Base-by-base conservation (phyloP, 2,113 vertebrate species). In the Paracanthobrama guichenoti region DNA sequence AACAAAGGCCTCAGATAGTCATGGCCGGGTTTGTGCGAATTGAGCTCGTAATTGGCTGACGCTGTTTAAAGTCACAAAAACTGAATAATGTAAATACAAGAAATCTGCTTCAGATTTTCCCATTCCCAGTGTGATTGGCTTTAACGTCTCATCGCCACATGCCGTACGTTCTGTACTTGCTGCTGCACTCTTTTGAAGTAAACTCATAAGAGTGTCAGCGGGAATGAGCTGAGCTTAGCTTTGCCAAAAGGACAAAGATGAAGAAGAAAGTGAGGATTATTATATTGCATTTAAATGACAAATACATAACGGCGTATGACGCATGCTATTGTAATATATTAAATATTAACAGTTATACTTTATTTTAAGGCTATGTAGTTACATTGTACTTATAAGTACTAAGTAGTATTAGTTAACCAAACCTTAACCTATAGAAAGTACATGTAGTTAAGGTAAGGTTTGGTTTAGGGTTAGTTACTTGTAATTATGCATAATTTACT, bases 1-100 rank as follows among this genome's bases (percentile, higher is more conserved):
- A 93, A 94, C 91, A 94, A 94, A 93, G 92, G 93, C 93, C 92
- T 92, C 75, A 55, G 48, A 76, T 80, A 81, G 85, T 64, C 59
- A 76, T 81, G 76, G 55, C 16, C 81, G 66, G 59, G 72, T 76
- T 81, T 86, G 85, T 64, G 76, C n/a, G 83, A 82, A 86, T 72
- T 71, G 78, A 79, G 81, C 72, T 80, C 83, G 87, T 86, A 89
- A 91, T 90, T 89, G 89, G 71, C 82, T 74, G 83, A 87, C 73
- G 74, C 85, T 86, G 88, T 88, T 90, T 90, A 87, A 91, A 90
- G 88, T 90, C 90, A 86, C 85, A 82, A 67, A 81, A 84, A 80
- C 83, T 20, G 48, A 48, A 81, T 53, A 91, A 87, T 71, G 84
- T 88, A 91, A 92, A 92, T 89, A 89, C 46, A 87, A 85, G 89